Evolutionary conservation across 2,113 vertebrate genomes (phyloP).

Genomic region (Dendropsophus ebraccatus): DNA sequence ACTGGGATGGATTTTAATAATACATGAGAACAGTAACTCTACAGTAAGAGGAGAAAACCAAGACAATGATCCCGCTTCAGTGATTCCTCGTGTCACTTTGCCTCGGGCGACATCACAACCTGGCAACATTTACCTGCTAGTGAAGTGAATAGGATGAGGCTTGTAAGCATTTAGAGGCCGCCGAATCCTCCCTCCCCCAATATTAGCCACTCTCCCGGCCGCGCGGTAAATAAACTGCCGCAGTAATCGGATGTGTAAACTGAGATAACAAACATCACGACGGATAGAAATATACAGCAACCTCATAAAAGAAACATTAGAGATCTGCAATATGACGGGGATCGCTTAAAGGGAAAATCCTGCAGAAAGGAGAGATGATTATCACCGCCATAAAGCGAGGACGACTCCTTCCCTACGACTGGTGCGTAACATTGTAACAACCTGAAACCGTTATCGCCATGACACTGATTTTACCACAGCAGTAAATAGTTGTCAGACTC

Average conservation of each 20-base stretch:
- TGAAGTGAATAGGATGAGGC: background rate
- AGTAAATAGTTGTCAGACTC: too few relatives aligned
- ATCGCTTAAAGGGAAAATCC: background rate
- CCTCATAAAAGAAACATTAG: background rate
- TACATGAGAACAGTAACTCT: background rate
- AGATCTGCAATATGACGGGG: background rate
- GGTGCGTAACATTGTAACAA: background rate
- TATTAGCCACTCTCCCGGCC: background rate
- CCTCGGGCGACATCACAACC: background rate
- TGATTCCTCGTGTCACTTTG: background rate
- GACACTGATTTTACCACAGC: background rate
- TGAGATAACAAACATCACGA: background rate
- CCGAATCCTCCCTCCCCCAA: background rate
- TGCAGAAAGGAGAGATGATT: background rate
- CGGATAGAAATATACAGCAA: background rate
- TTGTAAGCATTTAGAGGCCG: background rate
- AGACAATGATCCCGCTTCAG: background rate
- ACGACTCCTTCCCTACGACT: background rate
- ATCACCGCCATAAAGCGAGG: background rate
- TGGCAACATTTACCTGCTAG: slow-evolving; percentile 1
- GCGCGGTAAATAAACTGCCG: background rate
- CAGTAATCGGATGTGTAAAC: background rate
- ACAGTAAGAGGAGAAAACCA: background rate
- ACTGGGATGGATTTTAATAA: background rate
- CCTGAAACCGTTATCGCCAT: background rate